Base-by-base conservation (phyloP, 92 coral and sea anemone species). In the Porites divaricata region DNA sequence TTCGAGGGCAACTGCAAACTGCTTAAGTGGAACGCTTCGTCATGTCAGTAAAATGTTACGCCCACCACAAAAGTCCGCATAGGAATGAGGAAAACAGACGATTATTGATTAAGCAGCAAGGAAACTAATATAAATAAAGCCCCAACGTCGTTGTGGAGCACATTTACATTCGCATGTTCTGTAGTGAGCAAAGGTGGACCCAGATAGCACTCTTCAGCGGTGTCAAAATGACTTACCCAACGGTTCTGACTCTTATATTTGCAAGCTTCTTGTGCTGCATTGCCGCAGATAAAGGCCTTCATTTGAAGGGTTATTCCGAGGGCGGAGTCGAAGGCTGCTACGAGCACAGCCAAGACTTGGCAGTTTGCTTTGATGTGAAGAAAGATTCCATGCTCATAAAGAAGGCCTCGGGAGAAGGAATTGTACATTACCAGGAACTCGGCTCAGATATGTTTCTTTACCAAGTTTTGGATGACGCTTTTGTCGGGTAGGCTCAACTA, bases 311-410 rank as follows among this genome's bases (percentile, higher is more conserved):
- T 69, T 11, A 26, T 67, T 80, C 85, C 53, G 76, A 69, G 41
- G 76, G 21, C 13, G 45, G 56, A 69, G 85, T 68, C 20, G 63
- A 56, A 19, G 85, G 85, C n/a, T 80, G 85, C 9, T 80, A 69
- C 56, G 20, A 24, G 15, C 75, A 68, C 57, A 80, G 70, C 26
- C 35, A 80, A 51, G 70, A 76, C 41, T 17, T 80, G 50, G 85
- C 67, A 9, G 76, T 80, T 57, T 80, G 85, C 58, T 69, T 80
- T 63, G 67, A 80, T 69, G 74, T 69, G 64, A 19, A 48, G 19
- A 58, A 80, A 80, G 76, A 53, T 20, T n/a, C 64, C 67, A 54
- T 80, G 21, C 58, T 53, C 35, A 69, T 80, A 35, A 3, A 10
- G 21, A 69, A 69, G 85, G 21, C 85, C 35, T 56, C 54, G 11